phyloP scores from a whole-genome alignment of 2,113 vertebrate species.

The Uria aalge region DNA sequence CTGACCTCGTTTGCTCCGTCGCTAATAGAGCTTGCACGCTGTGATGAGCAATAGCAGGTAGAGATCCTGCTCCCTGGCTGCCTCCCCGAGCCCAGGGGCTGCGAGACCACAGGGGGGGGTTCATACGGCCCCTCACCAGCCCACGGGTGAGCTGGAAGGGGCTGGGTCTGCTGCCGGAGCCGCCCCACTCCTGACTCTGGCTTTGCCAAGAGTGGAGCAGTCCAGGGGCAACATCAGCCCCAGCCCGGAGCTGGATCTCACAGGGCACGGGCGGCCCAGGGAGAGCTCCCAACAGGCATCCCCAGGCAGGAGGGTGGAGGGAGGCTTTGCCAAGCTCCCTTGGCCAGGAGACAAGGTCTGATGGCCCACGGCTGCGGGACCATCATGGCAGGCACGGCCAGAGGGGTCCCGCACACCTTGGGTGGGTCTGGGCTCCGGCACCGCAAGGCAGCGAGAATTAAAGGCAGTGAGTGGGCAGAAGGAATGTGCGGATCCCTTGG shows the following conservation, averaged over 20 bases:
- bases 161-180: neutral
- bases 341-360: neutral
- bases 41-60: neutral
- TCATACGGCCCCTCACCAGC: neutral
- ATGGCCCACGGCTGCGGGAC: neutral
- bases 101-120: rapidly evolving
- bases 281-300: neutral
- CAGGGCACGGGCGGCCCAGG: neutral
- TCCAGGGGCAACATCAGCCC: rapidly evolving
- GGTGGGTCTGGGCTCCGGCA: neutral
- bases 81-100: neutral
- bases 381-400: rapidly evolving
- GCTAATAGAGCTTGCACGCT: neutral
- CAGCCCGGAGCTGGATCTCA: neutral
- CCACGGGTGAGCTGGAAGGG: neutral
- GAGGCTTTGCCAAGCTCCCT: too few relatives aligned
- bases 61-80: neutral
- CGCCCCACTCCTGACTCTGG: neutral
- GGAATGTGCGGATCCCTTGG: neutral
- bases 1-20: neutral
- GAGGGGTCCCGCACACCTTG: rapidly evolving
- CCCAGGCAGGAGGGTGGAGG: neutral
- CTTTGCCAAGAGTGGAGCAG: neutral
- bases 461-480: neutral
- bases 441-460: neutral